Evolutionary conservation across 2,797 vertebrate species (phyloP).

Genomic region (Gymnopithys bicolor): DNA sequence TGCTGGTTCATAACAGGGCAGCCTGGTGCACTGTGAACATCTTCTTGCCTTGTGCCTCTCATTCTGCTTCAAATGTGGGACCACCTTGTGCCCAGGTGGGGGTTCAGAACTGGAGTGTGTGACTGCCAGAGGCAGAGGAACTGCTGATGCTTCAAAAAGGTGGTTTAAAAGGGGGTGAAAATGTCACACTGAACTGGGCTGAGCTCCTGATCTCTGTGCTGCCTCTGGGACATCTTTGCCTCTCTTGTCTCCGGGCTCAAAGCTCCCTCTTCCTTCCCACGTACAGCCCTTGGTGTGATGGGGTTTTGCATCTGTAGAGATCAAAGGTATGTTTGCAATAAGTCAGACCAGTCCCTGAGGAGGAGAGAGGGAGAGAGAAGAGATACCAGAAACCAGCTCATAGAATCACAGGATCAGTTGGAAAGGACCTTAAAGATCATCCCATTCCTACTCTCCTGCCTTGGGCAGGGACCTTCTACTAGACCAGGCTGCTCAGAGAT

Average conservation of each 20-base stretch:
- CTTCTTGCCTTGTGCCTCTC: not conserved
- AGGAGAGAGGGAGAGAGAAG: not conserved
- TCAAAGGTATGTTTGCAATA: not conserved
- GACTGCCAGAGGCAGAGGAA: not conserved
- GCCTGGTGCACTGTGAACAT: not conserved
- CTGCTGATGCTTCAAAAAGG: not conserved
- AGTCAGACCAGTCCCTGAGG: not conserved
- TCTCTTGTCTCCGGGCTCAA: not conserved
- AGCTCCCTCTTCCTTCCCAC: not conserved
- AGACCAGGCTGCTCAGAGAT: not conserved
- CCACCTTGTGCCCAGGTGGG: not conserved
- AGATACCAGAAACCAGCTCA: not conserved
- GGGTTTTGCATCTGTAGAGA: not conserved
- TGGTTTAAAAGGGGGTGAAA: not conserved
- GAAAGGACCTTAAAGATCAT: not conserved
- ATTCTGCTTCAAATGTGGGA: fast-evolving
- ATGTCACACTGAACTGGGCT: not conserved
- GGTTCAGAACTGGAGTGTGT: not conserved
- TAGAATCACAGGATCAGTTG: not conserved
- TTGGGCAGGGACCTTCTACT: not conserved
- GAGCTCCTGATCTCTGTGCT: not conserved
- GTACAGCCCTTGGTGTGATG: not conserved
- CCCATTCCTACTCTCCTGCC: not conserved
- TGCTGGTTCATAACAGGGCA: not conserved
- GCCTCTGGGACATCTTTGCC: not conserved